Conservation (phyloP, 92 coral and sea anemone genomes). For the Bergia puertoricense region DNA sequence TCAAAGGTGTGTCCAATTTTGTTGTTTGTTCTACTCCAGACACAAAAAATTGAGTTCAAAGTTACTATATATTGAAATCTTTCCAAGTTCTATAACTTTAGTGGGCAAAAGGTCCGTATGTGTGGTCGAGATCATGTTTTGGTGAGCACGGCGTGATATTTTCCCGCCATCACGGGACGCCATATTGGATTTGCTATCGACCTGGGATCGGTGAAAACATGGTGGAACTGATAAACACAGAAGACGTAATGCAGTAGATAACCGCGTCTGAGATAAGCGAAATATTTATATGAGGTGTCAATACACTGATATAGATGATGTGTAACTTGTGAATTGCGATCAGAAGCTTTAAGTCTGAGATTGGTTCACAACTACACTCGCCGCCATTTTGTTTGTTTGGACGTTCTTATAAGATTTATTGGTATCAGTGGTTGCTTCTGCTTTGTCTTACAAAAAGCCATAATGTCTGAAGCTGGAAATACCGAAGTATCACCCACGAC, state of each 20-base stretch:
- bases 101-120: not conserved
- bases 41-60: not conserved
- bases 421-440: not conserved
- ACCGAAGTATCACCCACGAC: slow-evolving; percentile 20
- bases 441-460: not conserved
- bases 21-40: not conserved
- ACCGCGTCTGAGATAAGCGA: slow-evolving; percentile 40
- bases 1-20: not conserved
- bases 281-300: slow-evolving; percentile 49
- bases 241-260: slow-evolving; percentile 40
- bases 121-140: not conserved
- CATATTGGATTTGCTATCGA: slow-evolving; percentile 55
- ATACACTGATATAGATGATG: slow-evolving; percentile 38
- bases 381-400: slow-evolving; percentile 51
- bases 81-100: not conserved
- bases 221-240: slow-evolving; percentile 38
- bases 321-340: slow-evolving; percentile 37
- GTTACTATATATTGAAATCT: not conserved
- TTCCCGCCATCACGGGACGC: slow-evolving; percentile 71
- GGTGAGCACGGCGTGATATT: slow-evolving; percentile 18
- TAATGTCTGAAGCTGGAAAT: slow-evolving; percentile 42
- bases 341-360: slow-evolving; percentile 7
- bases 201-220: slow-evolving; percentile 38
- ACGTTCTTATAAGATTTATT: slow-evolving; percentile 7
- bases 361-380: slow-evolving; percentile 16